Conservation (phyloP, 2,797 vertebrate genomes). For the Amazona ochrocephala region DNA sequence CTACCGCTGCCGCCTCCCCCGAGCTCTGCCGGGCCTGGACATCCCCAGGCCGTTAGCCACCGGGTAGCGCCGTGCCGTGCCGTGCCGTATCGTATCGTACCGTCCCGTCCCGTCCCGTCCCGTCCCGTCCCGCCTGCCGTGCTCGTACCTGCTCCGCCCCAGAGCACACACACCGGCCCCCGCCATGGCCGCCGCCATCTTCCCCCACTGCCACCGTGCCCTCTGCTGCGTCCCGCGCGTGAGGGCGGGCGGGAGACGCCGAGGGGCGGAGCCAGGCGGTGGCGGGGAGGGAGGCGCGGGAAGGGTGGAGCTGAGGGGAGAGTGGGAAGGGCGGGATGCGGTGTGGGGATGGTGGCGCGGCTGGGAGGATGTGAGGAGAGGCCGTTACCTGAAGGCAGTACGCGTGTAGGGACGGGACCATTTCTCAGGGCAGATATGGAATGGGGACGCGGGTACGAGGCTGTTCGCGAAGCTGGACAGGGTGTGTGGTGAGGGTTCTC, state of each 20-base stretch:
- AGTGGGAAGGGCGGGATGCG: rapidly evolving
- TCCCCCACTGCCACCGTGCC: neutral
- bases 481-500: neutral
- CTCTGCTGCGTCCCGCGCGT: neutral
- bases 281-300: neutral
- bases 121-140: neutral
- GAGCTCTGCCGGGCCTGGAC: neutral
- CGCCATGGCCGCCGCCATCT: constrained; percentile 68
- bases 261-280: neutral
- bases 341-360: rapidly evolving
- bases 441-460: rapidly evolving
- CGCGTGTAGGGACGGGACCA: rapidly evolving
- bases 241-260: neutral
- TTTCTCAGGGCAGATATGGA: rapidly evolving
- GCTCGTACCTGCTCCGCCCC: constrained; percentile 60
- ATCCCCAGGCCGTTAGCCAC: too few species aligned
- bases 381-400: rapidly evolving
- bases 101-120: neutral
- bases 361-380: rapidly evolving
- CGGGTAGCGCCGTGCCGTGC: too few species aligned
- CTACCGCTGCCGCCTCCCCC: neutral
- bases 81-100: rapidly evolving
- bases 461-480: rapidly evolving
- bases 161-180: neutral
- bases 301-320: neutral